Conservation (phyloP, 2,797 vertebrate species). For the Semotilus atromaculatus region DNA sequence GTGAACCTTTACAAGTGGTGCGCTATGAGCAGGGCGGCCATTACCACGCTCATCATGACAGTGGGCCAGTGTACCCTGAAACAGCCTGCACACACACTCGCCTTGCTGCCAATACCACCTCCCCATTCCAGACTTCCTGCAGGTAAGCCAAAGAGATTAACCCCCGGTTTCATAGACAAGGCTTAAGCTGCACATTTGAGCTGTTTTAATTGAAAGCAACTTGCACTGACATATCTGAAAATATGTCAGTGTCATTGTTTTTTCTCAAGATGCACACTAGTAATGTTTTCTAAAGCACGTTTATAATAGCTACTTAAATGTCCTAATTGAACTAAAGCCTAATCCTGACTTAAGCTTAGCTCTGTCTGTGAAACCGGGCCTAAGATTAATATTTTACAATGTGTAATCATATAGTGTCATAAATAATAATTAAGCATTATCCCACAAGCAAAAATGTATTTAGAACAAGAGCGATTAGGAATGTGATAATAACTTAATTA, state of each 20-base stretch:
- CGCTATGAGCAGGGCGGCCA: slow-evolving; percentile 94
- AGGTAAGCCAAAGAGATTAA: slow-evolving; percentile 78
- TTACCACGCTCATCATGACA: slow-evolving; percentile 98
- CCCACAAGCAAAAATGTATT: not conserved
- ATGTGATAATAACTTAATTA: not conserved
- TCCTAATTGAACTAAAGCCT: not conserved
- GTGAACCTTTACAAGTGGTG: slow-evolving; percentile 96
- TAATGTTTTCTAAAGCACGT: not conserved
- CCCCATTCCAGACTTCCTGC: slow-evolving; percentile 96
- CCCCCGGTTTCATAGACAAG: not conserved
- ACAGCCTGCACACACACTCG: slow-evolving; percentile 96
- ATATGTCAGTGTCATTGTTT: not conserved
- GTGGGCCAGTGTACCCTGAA: slow-evolving; percentile 95
- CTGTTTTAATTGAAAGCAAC: not conserved
- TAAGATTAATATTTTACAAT: not conserved
- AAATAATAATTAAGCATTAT: not conserved
- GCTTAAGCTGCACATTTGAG: not conserved
- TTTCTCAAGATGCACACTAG: not conserved
- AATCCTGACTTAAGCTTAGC: not conserved
- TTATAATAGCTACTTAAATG: not conserved
- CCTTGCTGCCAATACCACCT: slow-evolving; percentile 87
- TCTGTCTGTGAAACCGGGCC: not conserved
- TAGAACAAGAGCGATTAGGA: not conserved
- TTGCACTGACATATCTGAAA: not conserved
- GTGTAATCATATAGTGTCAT: not conserved